These are phyloP conservation scores for Ceratina japonica DNA, from an alignment of 1,140 invertebrate species.

Conservation along the genomic window DNA sequence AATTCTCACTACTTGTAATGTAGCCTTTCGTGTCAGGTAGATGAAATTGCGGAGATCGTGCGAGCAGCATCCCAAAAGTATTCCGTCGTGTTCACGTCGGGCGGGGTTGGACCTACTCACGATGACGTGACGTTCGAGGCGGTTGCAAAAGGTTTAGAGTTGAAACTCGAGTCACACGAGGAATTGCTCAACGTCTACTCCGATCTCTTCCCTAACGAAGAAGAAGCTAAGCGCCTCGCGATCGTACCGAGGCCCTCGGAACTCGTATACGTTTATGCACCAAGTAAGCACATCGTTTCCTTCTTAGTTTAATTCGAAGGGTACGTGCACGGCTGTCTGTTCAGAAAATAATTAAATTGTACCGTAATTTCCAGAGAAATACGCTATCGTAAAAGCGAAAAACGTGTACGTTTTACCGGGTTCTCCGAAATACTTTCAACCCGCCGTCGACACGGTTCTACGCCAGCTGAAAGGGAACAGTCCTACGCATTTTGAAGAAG, in stretches of 20 bases:
- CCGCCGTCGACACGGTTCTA: conserved; percentile 76
- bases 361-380: conserved; percentile 71
- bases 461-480: conserved; percentile 42
- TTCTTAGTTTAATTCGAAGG: background rate
- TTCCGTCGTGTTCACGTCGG: conserved; percentile 84
- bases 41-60: conserved; percentile 84
- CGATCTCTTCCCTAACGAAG: conserved; percentile 57
- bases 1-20: conserved; percentile 37
- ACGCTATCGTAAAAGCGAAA: conserved; percentile 82
- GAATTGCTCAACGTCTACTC: conserved; percentile 79
- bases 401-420: conserved; percentile 88
- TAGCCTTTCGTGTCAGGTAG: conserved; percentile 71
- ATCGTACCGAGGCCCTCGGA: conserved; percentile 66
- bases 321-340: too few relatives aligned
- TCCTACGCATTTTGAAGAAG: conserved; percentile 49
- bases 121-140: conserved; percentile 88
- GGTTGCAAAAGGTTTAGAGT: conserved; percentile 83
- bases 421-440: conserved; percentile 83
- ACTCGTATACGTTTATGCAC: conserved; percentile 62
- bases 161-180: conserved; percentile 79
- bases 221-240: conserved; percentile 60
- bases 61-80: conserved; percentile 79
- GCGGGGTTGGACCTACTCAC: conserved; percentile 89
- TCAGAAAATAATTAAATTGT: background rate
- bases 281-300: conserved; percentile 24